These are phyloP conservation scores for Dolichotis patagonum DNA, from an alignment of 2,113 vertebrate species.

Conservation along the genomic window DNA sequence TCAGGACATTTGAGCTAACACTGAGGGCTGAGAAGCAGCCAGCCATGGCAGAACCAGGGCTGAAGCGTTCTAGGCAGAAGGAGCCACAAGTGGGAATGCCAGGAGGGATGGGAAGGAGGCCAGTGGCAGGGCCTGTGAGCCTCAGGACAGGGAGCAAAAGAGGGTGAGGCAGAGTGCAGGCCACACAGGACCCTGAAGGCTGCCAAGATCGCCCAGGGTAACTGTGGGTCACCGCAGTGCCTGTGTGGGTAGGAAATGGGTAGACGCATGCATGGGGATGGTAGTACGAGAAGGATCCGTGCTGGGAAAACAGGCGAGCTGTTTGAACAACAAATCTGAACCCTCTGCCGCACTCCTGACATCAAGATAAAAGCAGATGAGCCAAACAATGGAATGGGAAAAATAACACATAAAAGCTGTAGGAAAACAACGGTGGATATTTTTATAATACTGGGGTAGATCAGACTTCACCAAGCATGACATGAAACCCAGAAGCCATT, in stretches of 20 bases:
- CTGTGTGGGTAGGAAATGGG: not conserved
- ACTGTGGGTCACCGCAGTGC: not conserved
- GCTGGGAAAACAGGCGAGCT: not conserved
- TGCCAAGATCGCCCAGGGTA: not conserved
- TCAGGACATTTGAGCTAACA: not conserved
- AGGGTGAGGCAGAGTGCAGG: not conserved
- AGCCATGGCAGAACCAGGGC: not conserved
- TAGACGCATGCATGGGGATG: not conserved
- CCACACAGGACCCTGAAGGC: not conserved
- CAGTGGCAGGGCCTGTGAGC: not conserved
- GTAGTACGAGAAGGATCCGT: not conserved
- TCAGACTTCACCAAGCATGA: not conserved
- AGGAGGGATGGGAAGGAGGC: not conserved
- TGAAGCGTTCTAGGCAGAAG: not conserved
- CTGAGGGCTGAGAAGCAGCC: not conserved
- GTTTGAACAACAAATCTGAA: not conserved
- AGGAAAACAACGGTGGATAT: conserved; percentile 41
- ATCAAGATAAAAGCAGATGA: not conserved
- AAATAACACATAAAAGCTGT: not conserved
- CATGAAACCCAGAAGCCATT: not conserved
- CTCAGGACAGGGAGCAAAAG: not conserved
- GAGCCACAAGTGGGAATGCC: not conserved
- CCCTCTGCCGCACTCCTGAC: not conserved
- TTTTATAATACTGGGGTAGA: not conserved
- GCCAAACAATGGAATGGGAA: not conserved